Conservation (phyloP, 2,113 vertebrate genomes). For the Zosterops borbonicus region DNA sequence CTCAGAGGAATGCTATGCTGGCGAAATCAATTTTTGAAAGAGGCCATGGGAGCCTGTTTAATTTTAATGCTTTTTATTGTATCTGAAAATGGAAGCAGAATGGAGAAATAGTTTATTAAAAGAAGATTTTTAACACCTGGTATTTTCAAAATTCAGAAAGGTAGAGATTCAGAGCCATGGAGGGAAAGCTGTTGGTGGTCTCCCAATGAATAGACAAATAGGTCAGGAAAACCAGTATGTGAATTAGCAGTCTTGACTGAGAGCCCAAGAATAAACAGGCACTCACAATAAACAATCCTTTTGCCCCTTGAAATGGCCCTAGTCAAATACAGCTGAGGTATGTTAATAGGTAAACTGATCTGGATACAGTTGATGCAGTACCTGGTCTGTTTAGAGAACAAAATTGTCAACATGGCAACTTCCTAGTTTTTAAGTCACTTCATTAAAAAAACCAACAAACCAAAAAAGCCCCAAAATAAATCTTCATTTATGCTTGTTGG, state of each 20-base stretch:
- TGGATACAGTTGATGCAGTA: neutral
- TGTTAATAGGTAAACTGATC: constrained; percentile 19
- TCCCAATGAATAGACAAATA: constrained; percentile 7
- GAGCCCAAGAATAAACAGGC: neutral
- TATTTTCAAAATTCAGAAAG: neutral
- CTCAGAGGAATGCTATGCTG: neutral
- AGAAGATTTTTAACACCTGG: neutral
- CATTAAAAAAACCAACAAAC: neutral
- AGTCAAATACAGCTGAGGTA: neutral
- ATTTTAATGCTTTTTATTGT: neutral
- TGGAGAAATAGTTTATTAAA: neutral
- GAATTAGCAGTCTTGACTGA: neutral
- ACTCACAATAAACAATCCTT: neutral
- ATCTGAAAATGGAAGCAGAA: neutral
- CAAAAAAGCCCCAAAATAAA: neutral
- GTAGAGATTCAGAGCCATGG: neutral
- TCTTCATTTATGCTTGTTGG: neutral
- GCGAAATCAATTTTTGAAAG: neutral
- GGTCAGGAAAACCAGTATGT: neutral
- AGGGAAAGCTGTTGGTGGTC: constrained; percentile 35
- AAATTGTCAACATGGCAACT: neutral
- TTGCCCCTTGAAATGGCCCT: neutral
- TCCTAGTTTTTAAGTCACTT: neutral
- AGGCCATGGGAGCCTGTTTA: neutral
- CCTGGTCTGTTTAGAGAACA: neutral